Evolutionary conservation across 30 jellyfish, hydroid and myxozoan species (phyloP).

Genomic region (Phacellophora camtschatica): DNA sequence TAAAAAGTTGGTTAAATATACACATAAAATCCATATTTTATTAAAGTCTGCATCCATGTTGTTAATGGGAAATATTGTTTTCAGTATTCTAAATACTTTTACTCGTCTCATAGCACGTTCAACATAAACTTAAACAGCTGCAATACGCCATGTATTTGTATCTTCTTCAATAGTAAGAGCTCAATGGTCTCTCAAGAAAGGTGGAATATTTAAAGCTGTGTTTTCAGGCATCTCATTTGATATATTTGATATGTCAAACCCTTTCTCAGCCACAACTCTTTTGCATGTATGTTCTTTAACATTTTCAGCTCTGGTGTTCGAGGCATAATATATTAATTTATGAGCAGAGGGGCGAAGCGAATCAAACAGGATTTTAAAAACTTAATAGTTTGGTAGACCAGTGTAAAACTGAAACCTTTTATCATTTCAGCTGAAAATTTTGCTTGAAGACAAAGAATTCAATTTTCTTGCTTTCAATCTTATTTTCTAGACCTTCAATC

Average conservation of each 20-base stretch:
- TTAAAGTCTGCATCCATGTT: slow-evolving; percentile 32
- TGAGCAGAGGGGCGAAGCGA: too few relatives aligned
- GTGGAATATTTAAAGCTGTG: slow-evolving; percentile 48
- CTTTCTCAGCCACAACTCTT: slow-evolving; percentile 55
- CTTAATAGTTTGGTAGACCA: too few relatives aligned
- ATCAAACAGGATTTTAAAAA: too few relatives aligned
- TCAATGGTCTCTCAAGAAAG: slow-evolving; percentile 32
- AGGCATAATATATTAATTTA: too few relatives aligned
- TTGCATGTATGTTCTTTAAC: too few relatives aligned
- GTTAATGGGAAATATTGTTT: slow-evolving; percentile 1
- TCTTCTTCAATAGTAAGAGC: slow-evolving; percentile 28
- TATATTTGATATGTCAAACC: slow-evolving; percentile 14
- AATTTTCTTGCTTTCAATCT: too few relatives aligned
- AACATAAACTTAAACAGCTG: slow-evolving; percentile 71
- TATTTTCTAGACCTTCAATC: too few relatives aligned
- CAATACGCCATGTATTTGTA: slow-evolving; percentile 54
- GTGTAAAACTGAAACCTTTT: too few relatives aligned
- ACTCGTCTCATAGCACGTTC: slow-evolving; percentile 61
- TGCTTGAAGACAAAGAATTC: too few relatives aligned
- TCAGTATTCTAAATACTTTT: slow-evolving; percentile 21
- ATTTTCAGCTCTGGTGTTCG: too few relatives aligned
- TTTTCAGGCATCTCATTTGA: slow-evolving; percentile 43
- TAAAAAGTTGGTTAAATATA: slow-evolving; percentile 12
- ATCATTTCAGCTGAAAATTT: too few relatives aligned
- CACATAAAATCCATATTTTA: slow-evolving; percentile 34